Percentiles rank a stretch among this genome's conserved stretches.
Evolutionary conservation across 2,113 vertebrate genomes (phyloP).

Genomic region (Clarias magur): DNA sequence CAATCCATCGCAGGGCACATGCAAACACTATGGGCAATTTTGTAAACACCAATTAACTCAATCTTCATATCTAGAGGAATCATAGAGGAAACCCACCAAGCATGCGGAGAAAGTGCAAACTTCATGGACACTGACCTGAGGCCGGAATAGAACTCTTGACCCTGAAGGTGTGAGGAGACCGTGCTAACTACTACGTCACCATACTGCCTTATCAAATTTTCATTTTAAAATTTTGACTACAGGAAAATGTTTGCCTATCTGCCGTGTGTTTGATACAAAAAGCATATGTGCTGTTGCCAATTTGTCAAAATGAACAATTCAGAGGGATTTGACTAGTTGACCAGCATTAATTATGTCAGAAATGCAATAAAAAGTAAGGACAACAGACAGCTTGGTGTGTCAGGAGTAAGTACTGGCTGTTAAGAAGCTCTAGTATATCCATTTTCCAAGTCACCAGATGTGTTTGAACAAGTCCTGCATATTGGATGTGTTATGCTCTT

Average conservation of each 20-base stretch:
- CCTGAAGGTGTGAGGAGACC: too few species aligned
- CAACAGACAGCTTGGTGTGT: slow-evolving; percentile 3
- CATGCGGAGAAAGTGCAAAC: too few species aligned
- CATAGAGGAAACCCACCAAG: too few species aligned
- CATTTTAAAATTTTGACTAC: neutral
- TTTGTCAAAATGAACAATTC: neutral
- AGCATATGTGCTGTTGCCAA: neutral
- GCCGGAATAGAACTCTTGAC: too few species aligned
- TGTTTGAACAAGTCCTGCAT: neutral
- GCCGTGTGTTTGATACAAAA: neutral
- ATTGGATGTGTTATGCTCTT: neutral
- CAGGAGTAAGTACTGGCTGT: neutral
- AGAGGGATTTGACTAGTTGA: neutral
- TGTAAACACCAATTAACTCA: too few species aligned
- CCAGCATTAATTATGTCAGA: neutral
- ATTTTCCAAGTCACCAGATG: neutral
- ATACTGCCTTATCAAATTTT: too few species aligned
- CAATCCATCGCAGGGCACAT: too few species aligned
- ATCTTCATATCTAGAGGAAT: too few species aligned
- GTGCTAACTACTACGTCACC: too few species aligned
- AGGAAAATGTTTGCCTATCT: neutral
- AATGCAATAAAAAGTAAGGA: neutral
- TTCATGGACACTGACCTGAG: too few species aligned
- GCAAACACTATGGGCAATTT: too few species aligned
- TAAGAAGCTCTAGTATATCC: neutral